Base-by-base conservation (phyloP, 2,113 vertebrate species). In the Sinocyclocheilus anophthalmus region DNA sequence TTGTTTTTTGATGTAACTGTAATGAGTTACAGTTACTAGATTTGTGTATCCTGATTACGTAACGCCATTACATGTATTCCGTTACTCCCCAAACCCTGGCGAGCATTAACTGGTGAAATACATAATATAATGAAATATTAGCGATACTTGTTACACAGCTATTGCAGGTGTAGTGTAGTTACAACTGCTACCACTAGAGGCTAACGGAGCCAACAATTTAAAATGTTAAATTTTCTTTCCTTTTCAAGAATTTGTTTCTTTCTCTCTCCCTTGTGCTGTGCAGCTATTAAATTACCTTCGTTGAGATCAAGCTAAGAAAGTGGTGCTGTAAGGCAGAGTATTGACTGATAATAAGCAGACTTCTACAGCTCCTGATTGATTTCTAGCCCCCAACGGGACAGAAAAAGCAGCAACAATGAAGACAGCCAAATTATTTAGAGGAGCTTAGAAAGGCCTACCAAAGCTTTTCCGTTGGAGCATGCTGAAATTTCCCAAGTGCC, bases 351-450 rank as follows among this genome's bases (percentile, higher is more conserved):
- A 91, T 92, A 90, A 92, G 89, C 59, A 89, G 87, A 90, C 72
- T 84, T 89, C 84, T 84, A 75, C 86, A 84, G 76, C 16, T 84
- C 30, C 67, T 53, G 24, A 95, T 92, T 92, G 93, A 94, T 94
- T 92, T 86, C 11, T 67, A 77, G 48, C 5, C 70, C 77, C 91
- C 87, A 6, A 2, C 65, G 88, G 87, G 87, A 90, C 88, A 55
- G 87, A 86, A 76, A 86, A 90, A 89, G 88, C 78, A 90, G 84
- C 83, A 77, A 76, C 88, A 91, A 92, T 92, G 91, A 93, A 92
- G 91, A 91, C 84, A 84, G 91, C 76, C 88, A 91, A 91, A 93
- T 94, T 90, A 93, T 92, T 93, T 89, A 89, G 89, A 93, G 90
- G 76, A 90, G 87, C 87, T 91, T 85, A 86, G 89, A 87, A 78